Base-by-base conservation (phyloP, 2,113 vertebrate species). In the Fregetta grallaria region DNA sequence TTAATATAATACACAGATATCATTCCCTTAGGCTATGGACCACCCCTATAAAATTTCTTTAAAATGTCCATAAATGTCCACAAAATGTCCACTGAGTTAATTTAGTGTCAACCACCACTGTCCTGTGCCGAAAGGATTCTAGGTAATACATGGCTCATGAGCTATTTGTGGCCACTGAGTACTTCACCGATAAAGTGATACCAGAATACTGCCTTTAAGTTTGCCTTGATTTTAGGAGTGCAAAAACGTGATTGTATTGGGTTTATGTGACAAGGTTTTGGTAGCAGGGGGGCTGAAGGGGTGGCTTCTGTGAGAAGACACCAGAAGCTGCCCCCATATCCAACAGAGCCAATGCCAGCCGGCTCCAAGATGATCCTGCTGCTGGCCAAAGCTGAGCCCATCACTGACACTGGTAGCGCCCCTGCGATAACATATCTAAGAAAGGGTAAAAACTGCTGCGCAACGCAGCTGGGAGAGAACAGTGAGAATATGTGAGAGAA, bases 401-500 rank as follows among this genome's bases (percentile, higher is more conserved):
- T 38, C 38, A 38, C 8, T 1, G 2, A 62, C 3, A 3, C 0
- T 3, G 29, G 53, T 32, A 22, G 42, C 1, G 0, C 2, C 3
- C 0, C 16, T 66, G 34, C 29, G 25, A 50, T 9, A 59, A 45
- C 3, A 6, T 3, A 19, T 23, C 23, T 21, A 66, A 59, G 42
- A 53, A 36, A 19, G 6, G 22, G 16, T 32, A 72, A 59, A 79
- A 77, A 23, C 7, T 40, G 15, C 19, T 21, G 44, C 0, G 4
- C 53, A 52, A 50, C 9, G 29, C 50, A 78, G 38, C 49, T 32
- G 16, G 8, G 32, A 66, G 17, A 76, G 22, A 66, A 3, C 6
- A n/a, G 3, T n/a, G 36, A 70, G 12, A 42, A 29, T 7, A 34
- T 5, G 2, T 29, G 5, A 66, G 15, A 45, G 25, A 7, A 77